Evolutionary conservation across 2,113 vertebrate species (phyloP), one percentile per base, ranked within the genome.

Genomic region (Oncorhynchus kisutch): DNA sequence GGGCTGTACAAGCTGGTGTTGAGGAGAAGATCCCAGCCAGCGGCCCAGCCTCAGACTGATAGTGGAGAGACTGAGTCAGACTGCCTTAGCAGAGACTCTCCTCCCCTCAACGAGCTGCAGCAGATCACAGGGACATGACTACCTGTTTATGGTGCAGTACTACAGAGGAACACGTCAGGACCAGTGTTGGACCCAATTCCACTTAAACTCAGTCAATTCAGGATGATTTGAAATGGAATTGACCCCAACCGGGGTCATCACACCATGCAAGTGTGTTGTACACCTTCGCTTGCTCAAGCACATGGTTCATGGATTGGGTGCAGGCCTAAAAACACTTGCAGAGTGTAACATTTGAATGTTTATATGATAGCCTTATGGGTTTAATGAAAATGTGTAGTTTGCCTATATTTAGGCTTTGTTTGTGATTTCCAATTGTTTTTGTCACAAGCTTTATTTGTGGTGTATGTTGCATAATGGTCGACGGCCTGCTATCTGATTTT

Each of bases 1-100:
- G 93, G 94, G 5, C 60, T 92, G 2, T 90, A 80, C 84, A 95
- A 88, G 81, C 22, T 96, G 85, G 24, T 84, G 13, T 90, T 70
- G 82, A 85, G 90, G 75, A 90, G 85, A 20, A 73, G 79, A 78
- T 67, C 54, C 0, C 18, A 25, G 51, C 66, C 70, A 51, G 72
- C 73, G 7, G 60, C 8, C 1, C 13, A 39, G 25, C 24, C 66
- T 6, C 29, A 39, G 25, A 29, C 66, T 4, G 34, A 62, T 25
- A 51, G 14, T 2, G 51, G 20, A 48, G 81, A 84, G 20, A 69
- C 34, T 0, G 84, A 75, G 29, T 27, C 71, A 0, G 71, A 72
- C 75, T 78, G 80, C 1, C 3, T 78, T 3, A 7, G 16, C 3
- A 31, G 69, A 27, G 70, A 57, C 0, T 68, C 31, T 5, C 31